Base-by-base conservation (phyloP, 2,113 vertebrate genomes). In the Strix aluco region DNA sequence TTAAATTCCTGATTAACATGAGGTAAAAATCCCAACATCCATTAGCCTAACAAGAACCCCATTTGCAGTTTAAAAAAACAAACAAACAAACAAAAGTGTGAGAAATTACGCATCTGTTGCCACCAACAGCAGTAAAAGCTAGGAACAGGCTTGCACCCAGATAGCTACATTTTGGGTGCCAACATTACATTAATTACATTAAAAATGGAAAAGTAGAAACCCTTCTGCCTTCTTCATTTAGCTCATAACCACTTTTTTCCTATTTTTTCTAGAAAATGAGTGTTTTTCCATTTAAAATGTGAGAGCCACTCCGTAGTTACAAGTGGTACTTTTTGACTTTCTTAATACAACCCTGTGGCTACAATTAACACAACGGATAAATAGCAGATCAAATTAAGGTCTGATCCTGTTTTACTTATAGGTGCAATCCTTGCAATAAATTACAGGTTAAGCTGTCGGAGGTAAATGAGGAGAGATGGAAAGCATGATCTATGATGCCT, bases 241-340 rank as follows among this genome's bases (percentile, higher is more conserved):
- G 46, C 84, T 96, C 81, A 70, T 83, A 96, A 96, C 81, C 81
- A 86, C 58, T 34, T 96, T 96, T 94, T 93, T 4, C 40, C 40
- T 66, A 19, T 83, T 96, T 97, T 83, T 89, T 92, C 71, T 92
- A 80, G 87, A 96, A 97, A 97, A 94, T 1, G 27, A 97, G 95
- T 97, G 97, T 34, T 97, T 96, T 91, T 97, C 96, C 89, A 95
- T 97, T 97, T 96, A 70, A 96, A 96, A 97, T 89, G 95, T 96
- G 95, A 97, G 97, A 97, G 96, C 97, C 95, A 96, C 96, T 97
- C 94, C 6, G 87, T 96, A 96, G 84, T 96, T 86, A 95, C 93
- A 97, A 97, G 96, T 97, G 96, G 95, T 92, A 96, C 96, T 97
- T 97, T 97, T 88, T 95, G 89, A 96, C 93, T 96, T 97, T 97